Conservation (phyloP, 2,888 invertebrate genomes). For the Phoronis australis region DNA sequence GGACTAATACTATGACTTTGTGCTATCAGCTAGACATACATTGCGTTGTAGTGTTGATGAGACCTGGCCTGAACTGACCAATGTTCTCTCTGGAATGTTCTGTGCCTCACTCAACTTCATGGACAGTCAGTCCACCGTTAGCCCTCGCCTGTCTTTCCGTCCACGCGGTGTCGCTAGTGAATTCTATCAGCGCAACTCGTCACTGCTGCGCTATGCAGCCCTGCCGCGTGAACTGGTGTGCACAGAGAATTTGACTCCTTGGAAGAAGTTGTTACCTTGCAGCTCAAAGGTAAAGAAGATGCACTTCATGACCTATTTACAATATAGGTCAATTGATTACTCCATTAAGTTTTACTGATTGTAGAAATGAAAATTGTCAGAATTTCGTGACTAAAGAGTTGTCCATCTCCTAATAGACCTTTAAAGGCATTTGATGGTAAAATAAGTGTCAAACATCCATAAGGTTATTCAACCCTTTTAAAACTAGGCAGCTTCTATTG, state of each 20-base stretch:
- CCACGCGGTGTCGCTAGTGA: conserved; percentile 65
- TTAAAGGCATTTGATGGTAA: too few species aligned
- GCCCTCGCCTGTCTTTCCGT: conserved; percentile 76
- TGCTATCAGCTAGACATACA: too few species aligned
- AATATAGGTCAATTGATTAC: background rate
- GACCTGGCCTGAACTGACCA: conserved; percentile 78
- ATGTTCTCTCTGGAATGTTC: conserved; percentile 87
- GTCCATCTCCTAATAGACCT: too few species aligned
- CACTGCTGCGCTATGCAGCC: conserved; percentile 66
- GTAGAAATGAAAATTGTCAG: background rate
- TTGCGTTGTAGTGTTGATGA: conserved; percentile 66
- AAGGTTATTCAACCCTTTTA: too few species aligned
- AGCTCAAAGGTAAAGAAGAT: conserved; percentile 60
- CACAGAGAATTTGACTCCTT: conserved; percentile 97
- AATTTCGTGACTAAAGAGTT: too few species aligned
- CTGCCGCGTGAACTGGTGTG: conserved; percentile 94
- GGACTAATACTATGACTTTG: too few species aligned
- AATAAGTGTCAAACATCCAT: too few species aligned
- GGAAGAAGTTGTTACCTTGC: conserved; percentile 95
- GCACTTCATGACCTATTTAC: too few species aligned
- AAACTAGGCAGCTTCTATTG: too few species aligned
- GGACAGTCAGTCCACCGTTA: conserved; percentile 69
- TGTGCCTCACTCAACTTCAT: conserved; percentile 96
- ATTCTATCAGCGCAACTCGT: conserved; percentile 53
- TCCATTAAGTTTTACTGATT: background rate